Evolutionary conservation across 2,888 invertebrate genomes (phyloP), one percentile per base, ranked within the genome.

Genomic region (Eurytoma adleriae): DNA sequence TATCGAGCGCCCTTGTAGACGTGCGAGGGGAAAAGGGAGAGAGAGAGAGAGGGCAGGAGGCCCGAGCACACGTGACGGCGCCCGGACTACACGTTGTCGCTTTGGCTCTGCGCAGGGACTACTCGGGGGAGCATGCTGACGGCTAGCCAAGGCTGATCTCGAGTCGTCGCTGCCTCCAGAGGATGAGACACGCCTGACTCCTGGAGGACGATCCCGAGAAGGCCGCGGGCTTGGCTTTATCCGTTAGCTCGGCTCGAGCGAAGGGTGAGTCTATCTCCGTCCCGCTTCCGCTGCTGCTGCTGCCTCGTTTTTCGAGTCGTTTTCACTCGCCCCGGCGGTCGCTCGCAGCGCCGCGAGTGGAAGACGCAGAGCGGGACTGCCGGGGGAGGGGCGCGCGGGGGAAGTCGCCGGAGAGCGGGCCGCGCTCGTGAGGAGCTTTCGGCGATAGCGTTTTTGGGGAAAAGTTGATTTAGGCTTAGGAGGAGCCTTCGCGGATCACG

Each of bases 91-190:
- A 40, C 54, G 54, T 54, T n/a, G 54, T 54, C 54, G 54, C n/a
- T 54, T n/a, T 68, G 40, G 50, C 20, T 24, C 18, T 20, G 4
- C 3, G 24, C 56, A 71, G 70, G 64, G 64, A 69, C 69, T 62
- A 76, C 62, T 76, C 69, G 54, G 50, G 66, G 20, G 57, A 67
- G 67, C n/a, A 75, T 59, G 74, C 7, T 20, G 74, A 57, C 48
- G 56, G 69, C 40, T 61, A 40, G 62, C 14, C 40, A 56, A 69
- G 7, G 61, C 69, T 16, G 68, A 68, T 40, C 40, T 40, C 52
- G 52, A 18, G 40, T 30, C 30, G 40, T 40, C 30, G 69, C 24
- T 50, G 24, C 40, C 40, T 40, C 16, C 69, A 14, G 18, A 30
- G n/a, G 69, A 70, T 27, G 27, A 27, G 69, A 52, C 7, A 40